A percentile compares a stretch with the other conserved stretches of the same genome.
These are phyloP conservation scores for Luscinia luscinia DNA, from an alignment of 2,797 vertebrate genomes.

Conservation along the genomic window DNA sequence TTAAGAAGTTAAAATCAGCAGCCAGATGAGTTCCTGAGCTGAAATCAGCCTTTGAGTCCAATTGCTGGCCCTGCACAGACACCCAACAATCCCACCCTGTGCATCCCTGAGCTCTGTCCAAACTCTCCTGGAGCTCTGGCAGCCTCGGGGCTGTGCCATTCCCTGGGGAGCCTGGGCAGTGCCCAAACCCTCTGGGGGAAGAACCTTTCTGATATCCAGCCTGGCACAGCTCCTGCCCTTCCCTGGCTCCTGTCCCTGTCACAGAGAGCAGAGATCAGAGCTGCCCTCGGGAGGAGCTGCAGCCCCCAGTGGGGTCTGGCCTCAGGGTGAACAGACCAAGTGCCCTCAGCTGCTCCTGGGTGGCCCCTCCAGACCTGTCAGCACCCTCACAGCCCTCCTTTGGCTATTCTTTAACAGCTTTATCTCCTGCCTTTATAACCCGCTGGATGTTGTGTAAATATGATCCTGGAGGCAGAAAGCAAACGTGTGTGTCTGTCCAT, in stretches of 20 bases:
- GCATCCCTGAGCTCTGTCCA: accelerated
- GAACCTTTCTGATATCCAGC: accelerated
- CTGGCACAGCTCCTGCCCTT: too few relatives aligned
- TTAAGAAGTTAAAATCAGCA: neutral
- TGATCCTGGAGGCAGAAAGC: neutral
- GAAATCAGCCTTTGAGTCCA: neutral
- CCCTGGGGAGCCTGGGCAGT: neutral
- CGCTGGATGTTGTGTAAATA: neutral
- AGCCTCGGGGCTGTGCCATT: neutral
- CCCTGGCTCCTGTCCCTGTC: neutral
- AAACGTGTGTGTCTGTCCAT: neutral
- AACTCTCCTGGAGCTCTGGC: neutral
- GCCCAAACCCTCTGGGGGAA: neutral
- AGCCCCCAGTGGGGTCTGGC: neutral
- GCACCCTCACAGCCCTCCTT: neutral
- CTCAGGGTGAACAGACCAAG: neutral
- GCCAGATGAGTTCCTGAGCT: neutral
- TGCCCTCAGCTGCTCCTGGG: neutral
- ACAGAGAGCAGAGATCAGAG: neutral
- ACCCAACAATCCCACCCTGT: neutral
- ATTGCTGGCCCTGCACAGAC: accelerated
- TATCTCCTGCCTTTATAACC: neutral
- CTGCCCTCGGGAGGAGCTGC: neutral
- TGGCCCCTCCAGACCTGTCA: neutral
- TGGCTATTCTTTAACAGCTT: neutral